Evolutionary conservation across 2,888 invertebrate genomes (phyloP).

Genomic region (Meiosimyza decipiens): DNA sequence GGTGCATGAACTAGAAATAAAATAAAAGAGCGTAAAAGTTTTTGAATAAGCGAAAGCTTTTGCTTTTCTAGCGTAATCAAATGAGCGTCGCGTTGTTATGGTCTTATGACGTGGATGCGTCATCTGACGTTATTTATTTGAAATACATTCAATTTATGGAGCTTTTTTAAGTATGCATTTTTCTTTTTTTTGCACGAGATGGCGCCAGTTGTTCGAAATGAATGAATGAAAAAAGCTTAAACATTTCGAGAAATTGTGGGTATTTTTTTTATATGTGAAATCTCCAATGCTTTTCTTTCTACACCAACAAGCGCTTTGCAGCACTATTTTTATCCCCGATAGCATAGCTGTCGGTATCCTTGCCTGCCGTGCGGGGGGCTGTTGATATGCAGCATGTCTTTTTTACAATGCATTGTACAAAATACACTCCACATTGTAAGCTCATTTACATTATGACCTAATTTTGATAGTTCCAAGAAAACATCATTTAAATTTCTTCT

Average conservation of each 20-base stretch:
- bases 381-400: no score
- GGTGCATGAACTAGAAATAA: neutral
- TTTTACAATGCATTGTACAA: no score
- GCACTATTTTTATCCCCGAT: constrained; percentile 52
- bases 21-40: neutral
- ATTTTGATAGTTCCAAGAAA: no score
- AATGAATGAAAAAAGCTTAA: neutral
- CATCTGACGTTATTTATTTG: constrained; percentile 19
- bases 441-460: no score
- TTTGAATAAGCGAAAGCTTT: constrained; percentile 13
- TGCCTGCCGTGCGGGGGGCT: constrained; percentile 62
- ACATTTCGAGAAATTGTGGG: neutral
- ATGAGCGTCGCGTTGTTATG: neutral
- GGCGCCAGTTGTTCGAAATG: constrained; percentile 13
- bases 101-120: neutral
- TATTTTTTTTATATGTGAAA: neutral
- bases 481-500: no score
- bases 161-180: constrained; percentile 7
- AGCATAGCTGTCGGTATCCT: constrained; percentile 64
- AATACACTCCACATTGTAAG: no score
- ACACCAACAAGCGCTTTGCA: no score
- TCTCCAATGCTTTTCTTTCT: neutral
- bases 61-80: neutral
- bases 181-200: constrained; percentile 23
- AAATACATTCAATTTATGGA: neutral